phyloP scores from a whole-genome alignment of 2,113 vertebrate genomes.

The Eudyptes chrysolophus region DNA sequence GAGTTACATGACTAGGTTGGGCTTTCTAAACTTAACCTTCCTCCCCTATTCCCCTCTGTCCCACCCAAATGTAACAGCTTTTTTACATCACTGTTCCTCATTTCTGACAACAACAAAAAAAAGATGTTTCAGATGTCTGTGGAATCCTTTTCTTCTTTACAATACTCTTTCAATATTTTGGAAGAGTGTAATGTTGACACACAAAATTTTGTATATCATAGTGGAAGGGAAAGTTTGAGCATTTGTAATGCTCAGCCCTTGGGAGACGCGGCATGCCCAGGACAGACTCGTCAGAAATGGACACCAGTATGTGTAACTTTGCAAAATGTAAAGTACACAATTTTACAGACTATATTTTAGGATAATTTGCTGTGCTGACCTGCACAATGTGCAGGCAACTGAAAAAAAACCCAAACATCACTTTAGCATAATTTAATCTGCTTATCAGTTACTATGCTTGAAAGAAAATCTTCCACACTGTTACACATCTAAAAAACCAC shows the following conservation, averaged over 20 bases:
- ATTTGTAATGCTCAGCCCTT: neutral
- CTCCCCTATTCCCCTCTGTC: neutral
- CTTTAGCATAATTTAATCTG: neutral
- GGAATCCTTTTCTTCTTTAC: neutral
- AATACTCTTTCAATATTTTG: neutral
- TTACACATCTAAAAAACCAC: neutral
- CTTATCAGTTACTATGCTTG: neutral
- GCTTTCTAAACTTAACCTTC: constrained; percentile 10
- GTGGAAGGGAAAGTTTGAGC: neutral
- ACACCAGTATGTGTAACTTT: neutral
- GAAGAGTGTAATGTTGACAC: neutral
- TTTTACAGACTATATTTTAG: neutral
- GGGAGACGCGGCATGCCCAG: neutral
- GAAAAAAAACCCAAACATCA: neutral
- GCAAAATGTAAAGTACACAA: neutral
- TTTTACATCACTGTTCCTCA: neutral
- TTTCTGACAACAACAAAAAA: neutral
- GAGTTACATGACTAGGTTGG: neutral
- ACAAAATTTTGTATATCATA: neutral
- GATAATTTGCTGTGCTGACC: neutral
- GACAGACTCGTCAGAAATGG: neutral
- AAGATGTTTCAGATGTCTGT: neutral
- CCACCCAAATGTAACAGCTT: neutral
- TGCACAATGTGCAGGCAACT: neutral
- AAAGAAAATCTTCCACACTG: neutral